A percentile compares a stretch with the other conserved stretches of the same genome.
phyloP scores from a whole-genome alignment of 2,113 vertebrate genomes.

The Sander lucioperca region DNA sequence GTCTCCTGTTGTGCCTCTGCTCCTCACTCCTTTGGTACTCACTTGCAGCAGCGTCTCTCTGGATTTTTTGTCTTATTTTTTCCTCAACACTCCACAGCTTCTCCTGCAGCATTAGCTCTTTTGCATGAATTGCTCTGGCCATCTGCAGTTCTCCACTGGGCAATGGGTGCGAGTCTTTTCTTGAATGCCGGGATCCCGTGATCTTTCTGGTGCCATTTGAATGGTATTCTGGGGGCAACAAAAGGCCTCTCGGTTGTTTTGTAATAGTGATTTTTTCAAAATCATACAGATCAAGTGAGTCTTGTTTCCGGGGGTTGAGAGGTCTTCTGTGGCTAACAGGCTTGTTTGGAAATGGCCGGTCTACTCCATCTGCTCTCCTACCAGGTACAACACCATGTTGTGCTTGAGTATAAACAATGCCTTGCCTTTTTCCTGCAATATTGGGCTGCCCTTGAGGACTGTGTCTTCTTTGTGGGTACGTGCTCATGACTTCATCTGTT shows the following conservation, averaged over 20 bases:
- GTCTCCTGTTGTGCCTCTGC: slow-evolving; percentile 4
- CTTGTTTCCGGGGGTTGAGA: slow-evolving; percentile 37
- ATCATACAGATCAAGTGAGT: slow-evolving; percentile 14
- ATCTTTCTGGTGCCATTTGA: slow-evolving; percentile 14
- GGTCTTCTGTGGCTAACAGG: slow-evolving; percentile 81
- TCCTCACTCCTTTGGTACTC: slow-evolving; percentile 63
- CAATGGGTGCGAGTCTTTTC: background rate
- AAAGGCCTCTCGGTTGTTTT: slow-evolving; percentile 21
- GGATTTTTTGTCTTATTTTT: slow-evolving; percentile 80
- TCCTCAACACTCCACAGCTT: slow-evolving; percentile 85
- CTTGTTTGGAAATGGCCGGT: slow-evolving; percentile 85
- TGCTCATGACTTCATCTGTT: slow-evolving; percentile 32
- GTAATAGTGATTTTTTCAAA: slow-evolving; percentile 30
- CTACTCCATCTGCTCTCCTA: slow-evolving; percentile 73
- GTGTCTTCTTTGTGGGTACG: background rate
- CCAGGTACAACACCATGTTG: slow-evolving; percentile 41
- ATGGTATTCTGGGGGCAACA: slow-evolving; percentile 1
- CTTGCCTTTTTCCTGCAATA: slow-evolving; percentile 45
- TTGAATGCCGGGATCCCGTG: background rate
- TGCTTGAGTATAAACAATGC: background rate
- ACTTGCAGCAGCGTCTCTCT: slow-evolving; percentile 64
- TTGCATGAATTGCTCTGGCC: slow-evolving; percentile 83
- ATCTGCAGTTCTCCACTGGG: slow-evolving; percentile 66
- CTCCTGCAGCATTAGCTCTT: slow-evolving; percentile 83
- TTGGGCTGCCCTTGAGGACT: slow-evolving; percentile 31